Base-by-base conservation (phyloP, 1,140 invertebrate species). In the Brachionus plicatilis region DNA sequence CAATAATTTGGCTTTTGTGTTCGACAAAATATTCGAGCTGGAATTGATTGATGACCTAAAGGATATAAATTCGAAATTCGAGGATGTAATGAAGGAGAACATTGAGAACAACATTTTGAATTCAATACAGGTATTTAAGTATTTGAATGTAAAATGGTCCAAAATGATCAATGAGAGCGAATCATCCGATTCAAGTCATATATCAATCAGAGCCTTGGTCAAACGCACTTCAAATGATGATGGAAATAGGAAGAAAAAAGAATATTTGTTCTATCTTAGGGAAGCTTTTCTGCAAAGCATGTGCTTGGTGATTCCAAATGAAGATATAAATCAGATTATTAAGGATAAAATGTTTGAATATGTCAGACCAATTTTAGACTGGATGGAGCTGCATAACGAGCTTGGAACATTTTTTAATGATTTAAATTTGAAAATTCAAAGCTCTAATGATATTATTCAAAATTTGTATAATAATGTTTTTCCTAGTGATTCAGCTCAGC, bases 261-360 rank as follows among this genome's bases (percentile, higher is more conserved):
- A 72, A 3, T 72, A 41, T 17, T 72, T 45, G 14, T 72, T 72
- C 17, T 72, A 72, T 72, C 41, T 72, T 43, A 72, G 43, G 33
- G 68, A 72, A 20, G 2, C 68, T 20, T 43, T 72, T 72, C 17
- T 72, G 17, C 33, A 72, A 20, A 72, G 68, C 17, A 43, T 72
- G 33, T 72, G 68, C 33, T 41, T 72, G n/a, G 68, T 72, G 8
- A 72, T 72, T 72, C 68, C 33, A 41, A 72, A 72, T 43, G 68
- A 72, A 41, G 37, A 37, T 5, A 43, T 72, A 2, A 72, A 72
- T 43, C 33, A 72, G 41, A 43, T 72, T 41, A 7, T 41, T 41
- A 72, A 17, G 41, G 68, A 72, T 12, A 72, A 72, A 43, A 20
- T 43, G 41, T 72, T 72, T 7, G 68, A 72, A 20, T 43, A 20